Base-by-base conservation (phyloP, 92 coral and sea anemone species). In the Paramuricea clavata region DNA sequence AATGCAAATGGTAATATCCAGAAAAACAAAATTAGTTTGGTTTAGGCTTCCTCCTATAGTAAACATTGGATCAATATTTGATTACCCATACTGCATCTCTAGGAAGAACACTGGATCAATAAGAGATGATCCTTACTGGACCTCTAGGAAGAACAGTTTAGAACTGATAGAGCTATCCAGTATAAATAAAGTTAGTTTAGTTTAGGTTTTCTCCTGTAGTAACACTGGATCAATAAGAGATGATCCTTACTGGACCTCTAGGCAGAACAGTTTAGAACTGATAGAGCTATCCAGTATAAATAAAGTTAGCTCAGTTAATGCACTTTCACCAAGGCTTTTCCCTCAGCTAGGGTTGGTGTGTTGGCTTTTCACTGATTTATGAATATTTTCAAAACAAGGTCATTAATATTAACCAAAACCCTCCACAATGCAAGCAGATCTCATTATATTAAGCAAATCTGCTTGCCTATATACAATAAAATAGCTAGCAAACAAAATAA, bases 301-400 rank as follows among this genome's bases (percentile, higher is more conserved):
- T n/a, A n/a, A 28, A 28, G 41, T 9, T 21, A 13, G 0, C 11
- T 8, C 27, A 64, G 16, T 64, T 16, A 26, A 26, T 57, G 36
- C n/a, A 27, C 32, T 22, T 2, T 60, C 1, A 52, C 16, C 5
- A 60, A 60, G 68, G 33, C 68, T 6, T 31, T 60, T 60, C 68
- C 30, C 23, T 52, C 5, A 16, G n/a, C 61, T 8, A 36, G 42
- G 42, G 42, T 3, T 36, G 42, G 42, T 3, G 23, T 19, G n/a
- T n/a, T n/a, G 68, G 68, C 30, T 60, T 60, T 60, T 22, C 68
- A 60, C 68, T 60, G 68, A 60, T 2, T 47, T 47, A 47, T 60
- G 12, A 60, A 60, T 21, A 56, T 56, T 4, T 10, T 39, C 5
- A 39, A n/a, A n/a, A n/a, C n/a, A n/a, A n/a, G n/a, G n/a, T n/a